Evolutionary conservation across 2,113 vertebrate species (phyloP).

Genomic region (Macheiramphus alcinus): DNA sequence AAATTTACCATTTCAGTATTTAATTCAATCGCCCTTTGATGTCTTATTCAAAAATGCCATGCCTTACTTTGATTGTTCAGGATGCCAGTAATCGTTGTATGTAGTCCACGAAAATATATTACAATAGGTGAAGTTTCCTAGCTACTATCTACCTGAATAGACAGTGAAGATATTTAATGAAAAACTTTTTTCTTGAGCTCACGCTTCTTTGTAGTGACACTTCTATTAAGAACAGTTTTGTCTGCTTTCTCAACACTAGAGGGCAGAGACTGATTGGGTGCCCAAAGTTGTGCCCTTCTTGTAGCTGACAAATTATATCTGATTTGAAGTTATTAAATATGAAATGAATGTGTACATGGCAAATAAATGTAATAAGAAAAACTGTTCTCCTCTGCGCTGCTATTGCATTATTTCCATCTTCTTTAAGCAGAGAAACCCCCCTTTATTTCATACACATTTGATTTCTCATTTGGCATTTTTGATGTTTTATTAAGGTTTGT

Average conservation of each 20-base stretch:
- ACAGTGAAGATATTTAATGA: neutral
- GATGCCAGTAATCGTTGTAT: neutral
- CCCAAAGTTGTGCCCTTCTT: slow-evolving; percentile 72
- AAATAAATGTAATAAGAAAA: neutral
- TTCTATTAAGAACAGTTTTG: slow-evolving; percentile 46
- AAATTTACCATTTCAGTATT: neutral
- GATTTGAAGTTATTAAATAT: slow-evolving; percentile 54
- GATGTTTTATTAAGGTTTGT: neutral
- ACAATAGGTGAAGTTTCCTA: neutral
- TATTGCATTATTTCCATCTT: neutral
- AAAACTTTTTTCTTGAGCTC: slow-evolving; percentile 27
- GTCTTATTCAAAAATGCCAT: neutral
- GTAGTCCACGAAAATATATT: neutral
- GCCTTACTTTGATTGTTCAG: neutral
- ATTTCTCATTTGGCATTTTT: neutral
- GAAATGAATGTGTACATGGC: slow-evolving; percentile 9
- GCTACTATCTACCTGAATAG: neutral
- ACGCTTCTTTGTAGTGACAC: neutral
- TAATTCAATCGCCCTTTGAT: neutral
- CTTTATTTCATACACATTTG: neutral
- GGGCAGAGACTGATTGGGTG: slow-evolving; percentile 76
- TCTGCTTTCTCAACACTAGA: slow-evolving; percentile 83
- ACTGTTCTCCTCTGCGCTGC: neutral
- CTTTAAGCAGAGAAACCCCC: neutral
- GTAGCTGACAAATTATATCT: slow-evolving; percentile 61